phyloP scores from a whole-genome alignment of 2,797 vertebrate genomes.

The Syngnathus rostellatus region DNA sequence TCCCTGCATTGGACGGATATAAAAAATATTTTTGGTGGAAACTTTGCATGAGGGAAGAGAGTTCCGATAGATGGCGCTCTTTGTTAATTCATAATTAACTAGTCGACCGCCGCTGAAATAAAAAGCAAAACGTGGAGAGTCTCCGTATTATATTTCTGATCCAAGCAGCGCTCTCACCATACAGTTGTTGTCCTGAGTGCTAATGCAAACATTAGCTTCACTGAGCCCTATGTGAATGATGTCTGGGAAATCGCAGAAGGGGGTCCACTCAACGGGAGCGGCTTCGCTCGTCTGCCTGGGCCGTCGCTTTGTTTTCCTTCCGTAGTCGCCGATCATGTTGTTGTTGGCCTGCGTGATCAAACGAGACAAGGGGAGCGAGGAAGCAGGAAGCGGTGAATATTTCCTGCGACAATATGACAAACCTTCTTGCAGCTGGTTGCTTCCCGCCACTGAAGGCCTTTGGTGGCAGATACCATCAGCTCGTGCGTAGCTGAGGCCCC shows the following conservation, averaged over 20 bases:
- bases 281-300: neutral
- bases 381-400: neutral
- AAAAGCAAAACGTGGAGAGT: too few species aligned
- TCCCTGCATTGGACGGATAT: too few species aligned
- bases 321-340: constrained; percentile 51
- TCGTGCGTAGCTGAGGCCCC: constrained; percentile 55
- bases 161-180: constrained; percentile 68
- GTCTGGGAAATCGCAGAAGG: constrained; percentile 85
- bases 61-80: neutral
- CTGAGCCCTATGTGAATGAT: constrained; percentile 80
- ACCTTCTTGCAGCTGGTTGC: constrained; percentile 49
- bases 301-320: constrained; percentile 29
- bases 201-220: constrained; percentile 69
- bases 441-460: constrained; percentile 78
- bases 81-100: neutral
- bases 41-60: neutral
- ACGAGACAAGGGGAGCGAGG: neutral
- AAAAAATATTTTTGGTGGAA: neutral
- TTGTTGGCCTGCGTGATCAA: constrained; percentile 30
- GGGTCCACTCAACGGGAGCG: constrained; percentile 51
- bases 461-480: constrained; percentile 71
- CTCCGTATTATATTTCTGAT: too few species aligned
- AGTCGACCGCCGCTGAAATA: too few species aligned
- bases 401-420: neutral
- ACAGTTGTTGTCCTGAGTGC: constrained; percentile 79